phyloP scores from a whole-genome alignment of 2,888 invertebrate genomes.

The Achlya flavicornis region DNA sequence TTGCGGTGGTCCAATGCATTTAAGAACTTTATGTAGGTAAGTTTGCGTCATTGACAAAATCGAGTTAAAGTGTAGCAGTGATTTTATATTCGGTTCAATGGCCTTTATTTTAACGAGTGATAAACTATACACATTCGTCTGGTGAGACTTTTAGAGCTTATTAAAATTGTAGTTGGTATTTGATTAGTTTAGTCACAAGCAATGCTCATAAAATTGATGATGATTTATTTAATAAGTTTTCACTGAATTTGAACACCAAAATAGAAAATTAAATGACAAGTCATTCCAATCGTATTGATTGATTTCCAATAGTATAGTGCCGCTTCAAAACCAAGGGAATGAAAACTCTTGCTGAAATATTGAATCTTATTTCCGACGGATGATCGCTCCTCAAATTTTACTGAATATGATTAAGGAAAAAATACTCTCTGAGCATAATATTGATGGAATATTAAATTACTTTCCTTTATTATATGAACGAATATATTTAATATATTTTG shows the following conservation, averaged over 20 bases:
- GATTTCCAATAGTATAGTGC: too few species aligned
- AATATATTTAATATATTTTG: too few species aligned
- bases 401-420: neutral
- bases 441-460: neutral
- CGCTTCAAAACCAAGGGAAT: too few species aligned
- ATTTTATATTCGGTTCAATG: neutral
- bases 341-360: neutral
- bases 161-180: too few species aligned
- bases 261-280: too few species aligned
- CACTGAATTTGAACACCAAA: too few species aligned
- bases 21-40: conserved; percentile 27
- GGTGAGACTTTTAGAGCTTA: neutral
- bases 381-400: neutral
- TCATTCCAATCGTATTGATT: too few species aligned
- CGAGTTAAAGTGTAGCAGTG: conserved; percentile 15
- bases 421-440: neutral
- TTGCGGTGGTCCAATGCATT: conserved; percentile 22
- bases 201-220: too few species aligned
- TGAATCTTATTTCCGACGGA: conserved; percentile 6
- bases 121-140: neutral
- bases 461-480: neutral
- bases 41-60: conserved; percentile 18
- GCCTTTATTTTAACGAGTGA: neutral
- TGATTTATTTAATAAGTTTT: too few species aligned
- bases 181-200: too few species aligned